Conservation (phyloP, 2,888 invertebrate species). For the Lutraria lutraria region DNA sequence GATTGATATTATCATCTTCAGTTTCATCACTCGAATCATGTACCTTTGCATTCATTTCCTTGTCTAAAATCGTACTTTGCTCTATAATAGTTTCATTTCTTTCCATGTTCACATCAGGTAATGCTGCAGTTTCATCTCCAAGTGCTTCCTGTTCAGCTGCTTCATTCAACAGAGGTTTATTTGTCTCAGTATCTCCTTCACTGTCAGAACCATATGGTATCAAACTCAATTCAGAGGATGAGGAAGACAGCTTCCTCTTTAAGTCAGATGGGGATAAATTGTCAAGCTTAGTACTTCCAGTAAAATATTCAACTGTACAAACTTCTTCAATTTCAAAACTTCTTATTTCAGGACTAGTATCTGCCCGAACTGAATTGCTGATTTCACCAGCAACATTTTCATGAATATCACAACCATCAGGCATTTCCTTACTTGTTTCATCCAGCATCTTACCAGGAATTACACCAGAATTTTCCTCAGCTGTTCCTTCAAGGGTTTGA, state of each 20-base stretch:
- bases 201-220: background rate
- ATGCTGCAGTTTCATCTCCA: background rate
- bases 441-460: background rate
- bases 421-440: background rate
- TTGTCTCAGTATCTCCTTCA: background rate
- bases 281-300: background rate
- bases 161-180: background rate
- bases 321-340: no score
- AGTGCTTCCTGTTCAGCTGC: background rate
- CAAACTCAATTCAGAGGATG: background rate
- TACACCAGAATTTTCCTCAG: background rate
- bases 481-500: conserved; percentile 9
- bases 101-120: background rate
- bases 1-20: background rate
- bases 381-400: no score
- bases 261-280: background rate
- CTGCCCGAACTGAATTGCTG: no score
- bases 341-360: background rate
- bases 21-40: background rate
- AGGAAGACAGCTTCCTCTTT: background rate
- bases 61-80: background rate
- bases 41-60: background rate
- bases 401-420: background rate
- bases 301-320: background rate
- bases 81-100: background rate